Evolutionary conservation across 2,797 vertebrate genomes (phyloP), one percentile per base, ranked within the genome.

Genomic region (Hirundo rustica): DNA sequence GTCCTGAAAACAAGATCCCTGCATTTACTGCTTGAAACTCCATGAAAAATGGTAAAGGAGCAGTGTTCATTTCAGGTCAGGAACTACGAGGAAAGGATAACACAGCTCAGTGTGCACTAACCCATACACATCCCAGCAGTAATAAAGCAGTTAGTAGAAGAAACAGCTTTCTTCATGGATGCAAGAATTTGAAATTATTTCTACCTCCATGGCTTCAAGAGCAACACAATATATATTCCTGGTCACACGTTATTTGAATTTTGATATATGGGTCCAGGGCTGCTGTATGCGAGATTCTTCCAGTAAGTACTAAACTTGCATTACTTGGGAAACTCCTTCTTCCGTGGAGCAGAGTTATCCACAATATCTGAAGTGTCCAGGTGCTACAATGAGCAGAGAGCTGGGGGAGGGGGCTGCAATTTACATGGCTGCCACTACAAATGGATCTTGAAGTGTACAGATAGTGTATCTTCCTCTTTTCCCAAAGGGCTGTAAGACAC

Each of bases 401-500:
- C 48, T 82, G 38, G 23, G 21, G 13, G 17, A 60, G 23, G 25
- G 7, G 22, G 11, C 10, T 40, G 12, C 23, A 78, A 53, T 38
- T 51, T 74, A 53, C 0, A 0, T 16, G 60, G 64, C 38, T 77
- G 58, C 61, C 74, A 47, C 61, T 64, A 64, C 16, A 4, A 92
- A 80, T 11, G 34, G 77, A 70, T 85, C 80, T 82, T 84, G 65
- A 89, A 95, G 71, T 5, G 40, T 74, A 79, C 26, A 92, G 84
- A 94, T 81, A 95, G 30, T 0, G 0, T 90, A 90, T 87, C 93
- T 87, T 92, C 42, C 54, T 38, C 51, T 93, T 78, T 91, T 94
- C 95, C 77, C 77, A 74, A 88, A 86, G 80, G 80, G 71, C 36
- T 71, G 47, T 42, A 90, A 92, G 80, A 93, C 77, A 73, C 91